Base-by-base conservation (phyloP, 2,113 vertebrate genomes). In the Rhipidura dahli region DNA sequence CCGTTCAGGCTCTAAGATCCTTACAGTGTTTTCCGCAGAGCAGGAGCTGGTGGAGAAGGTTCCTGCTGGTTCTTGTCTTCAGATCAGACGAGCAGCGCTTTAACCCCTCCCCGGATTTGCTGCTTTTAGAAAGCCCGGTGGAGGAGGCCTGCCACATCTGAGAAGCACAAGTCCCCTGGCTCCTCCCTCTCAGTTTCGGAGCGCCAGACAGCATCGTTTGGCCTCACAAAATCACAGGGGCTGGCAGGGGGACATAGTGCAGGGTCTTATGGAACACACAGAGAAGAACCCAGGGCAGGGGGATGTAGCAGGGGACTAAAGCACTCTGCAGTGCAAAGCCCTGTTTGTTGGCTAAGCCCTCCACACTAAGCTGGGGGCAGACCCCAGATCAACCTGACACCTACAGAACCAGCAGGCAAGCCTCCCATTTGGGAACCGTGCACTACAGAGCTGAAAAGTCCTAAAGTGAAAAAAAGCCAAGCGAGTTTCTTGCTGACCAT, bases 101-200 rank as follows among this genome's bases (percentile, higher is more conserved):
- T 85, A 86, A 94, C 95, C 93, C 91, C 93, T 96, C 93, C 96
- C 95, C 66, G 50, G 84, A 93, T 90, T n/a, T 73, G 84, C 93
- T 72, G 30, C 14, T 77, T 93, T 83, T 13, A 91, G 93, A 79
- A 94, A 73, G 54, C 84, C 64, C 90, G 10, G 88, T 0, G 6
- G 93, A 92, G 83, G 75, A 80, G 63, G 50, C 54, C 56, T 64
- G 89, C 87, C 89, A 87, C 66, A 89, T 50, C 37, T 5, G 16
- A 72, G 81, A 5, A 71, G 30, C 1, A 7, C 30, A 15, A 93
- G 73, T 57, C 63, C 87, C 82, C 60, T 2, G 4, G 47, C 94
- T 95, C 94, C 88, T 90, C 92, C 95, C 81, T 93, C 80, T 66
- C 50, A 6, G 15, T n/a, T 80, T 16, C 0, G 0, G 30, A 73